Evolutionary conservation across 2,113 vertebrate genomes (phyloP), one percentile per base, ranked within the genome.

Genomic region (Halcyon senegalensis): DNA sequence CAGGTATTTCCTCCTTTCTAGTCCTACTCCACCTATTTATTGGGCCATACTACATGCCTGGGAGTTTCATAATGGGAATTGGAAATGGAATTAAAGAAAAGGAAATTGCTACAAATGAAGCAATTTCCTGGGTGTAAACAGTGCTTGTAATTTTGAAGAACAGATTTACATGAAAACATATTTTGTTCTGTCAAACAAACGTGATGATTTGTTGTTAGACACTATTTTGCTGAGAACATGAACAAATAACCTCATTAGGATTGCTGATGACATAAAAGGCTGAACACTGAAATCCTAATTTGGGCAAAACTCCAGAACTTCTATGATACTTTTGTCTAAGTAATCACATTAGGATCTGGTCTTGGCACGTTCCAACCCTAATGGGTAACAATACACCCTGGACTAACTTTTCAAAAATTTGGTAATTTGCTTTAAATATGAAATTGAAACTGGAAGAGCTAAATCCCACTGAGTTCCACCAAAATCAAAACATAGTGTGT

Each of bases 111-210:
- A 62, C 88, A 96, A 93, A 95, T 97, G 92, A 97, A 96, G 94
- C 89, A 94, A 96, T 97, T 97, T 97, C 97, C 96, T 92, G 96
- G 97, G 97, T 96, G 97, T 97, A 96, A 97, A 95, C 96, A 92
- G 89, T 2, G 1, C 44, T 89, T 31, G 60, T 41, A 83, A 88
- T 94, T 94, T 79, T 86, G 85, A 91, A 95, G 85, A 94, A 82
- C 81, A 89, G 43, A 82, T 91, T 89, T 84, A 93, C 86, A 94
- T 5, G 8, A 72, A 89, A 94, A 84, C 41, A 73, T 90, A 94
- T 74, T 96, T 87, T 86, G n/a, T 85, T 77, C 79, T 87, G 78
- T 95, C 79, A 92, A 90, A 89, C 8, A 6, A 91, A 46, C 20
- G 63, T 74, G 83, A 90, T 14, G 15, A 90, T 90, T 90, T 94